Evolutionary conservation across 2,888 invertebrate species (phyloP).

Genomic region (Ormyrus thymus): DNA sequence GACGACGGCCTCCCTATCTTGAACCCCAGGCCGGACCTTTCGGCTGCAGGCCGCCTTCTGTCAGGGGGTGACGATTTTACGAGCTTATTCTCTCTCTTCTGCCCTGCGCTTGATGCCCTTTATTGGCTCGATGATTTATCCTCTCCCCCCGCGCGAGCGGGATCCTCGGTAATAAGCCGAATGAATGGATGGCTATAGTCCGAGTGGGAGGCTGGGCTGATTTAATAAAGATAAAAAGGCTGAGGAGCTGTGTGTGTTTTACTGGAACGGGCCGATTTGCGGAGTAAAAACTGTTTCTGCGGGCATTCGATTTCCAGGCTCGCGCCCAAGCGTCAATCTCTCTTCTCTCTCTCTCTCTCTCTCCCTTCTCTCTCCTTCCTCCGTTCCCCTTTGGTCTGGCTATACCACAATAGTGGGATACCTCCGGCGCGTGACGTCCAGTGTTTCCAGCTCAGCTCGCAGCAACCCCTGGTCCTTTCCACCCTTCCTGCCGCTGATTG

Average conservation of each 20-base stretch:
- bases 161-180: not conserved
- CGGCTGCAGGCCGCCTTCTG: conserved; percentile 14
- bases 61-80: conserved; percentile 49
- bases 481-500: conserved; percentile 61
- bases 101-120: conserved; percentile 19
- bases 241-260: not conserved
- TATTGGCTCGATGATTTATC: conserved; percentile 50
- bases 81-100: conserved; percentile 6
- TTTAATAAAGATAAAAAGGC: conserved; percentile 15
- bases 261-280: conserved; percentile 9
- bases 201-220: not conserved
- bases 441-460: conserved; percentile 50
- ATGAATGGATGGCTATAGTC: not conserved
- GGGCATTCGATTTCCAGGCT: conserved; percentile 24
- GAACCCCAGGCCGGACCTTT: not conserved
- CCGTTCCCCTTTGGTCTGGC: conserved; percentile 29
- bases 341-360: conserved; percentile 20
- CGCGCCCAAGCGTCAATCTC: conserved; percentile 19
- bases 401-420: conserved; percentile 58
- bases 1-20: too few relatives aligned
- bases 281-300: conserved; percentile 30
- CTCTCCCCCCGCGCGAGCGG: conserved; percentile 14
- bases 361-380: not conserved
- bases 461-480: conserved; percentile 46
- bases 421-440: conserved; percentile 55